Evolutionary conservation across 1,140 invertebrate genomes (phyloP).

Genomic region (Ostrea edulis): DNA sequence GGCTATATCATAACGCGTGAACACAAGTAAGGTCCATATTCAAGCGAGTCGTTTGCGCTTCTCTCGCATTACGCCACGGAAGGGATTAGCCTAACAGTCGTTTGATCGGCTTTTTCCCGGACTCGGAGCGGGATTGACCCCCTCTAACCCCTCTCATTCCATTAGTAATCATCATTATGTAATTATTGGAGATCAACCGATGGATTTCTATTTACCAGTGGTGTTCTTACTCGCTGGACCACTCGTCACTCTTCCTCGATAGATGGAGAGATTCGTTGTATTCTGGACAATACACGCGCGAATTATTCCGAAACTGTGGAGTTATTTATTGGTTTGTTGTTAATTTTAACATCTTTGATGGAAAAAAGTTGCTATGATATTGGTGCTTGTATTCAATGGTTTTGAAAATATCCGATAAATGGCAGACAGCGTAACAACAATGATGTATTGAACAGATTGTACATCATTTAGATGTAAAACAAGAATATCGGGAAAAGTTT

Average conservation of each 20-base stretch:
- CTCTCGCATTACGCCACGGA: neutral
- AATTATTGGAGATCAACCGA: slow-evolving; percentile 29
- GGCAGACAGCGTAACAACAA: neutral
- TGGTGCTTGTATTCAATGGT: neutral
- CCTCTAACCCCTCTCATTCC: neutral
- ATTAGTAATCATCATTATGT: slow-evolving; percentile 13
- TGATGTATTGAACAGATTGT: neutral
- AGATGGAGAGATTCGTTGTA: neutral
- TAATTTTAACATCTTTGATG: neutral
- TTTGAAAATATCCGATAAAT: no score
- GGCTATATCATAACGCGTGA: neutral
- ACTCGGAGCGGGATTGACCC: neutral
- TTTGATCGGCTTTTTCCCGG: slow-evolving; percentile 5
- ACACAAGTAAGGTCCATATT: neutral
- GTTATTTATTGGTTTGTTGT: neutral
- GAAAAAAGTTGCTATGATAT: neutral
- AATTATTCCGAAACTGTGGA: neutral
- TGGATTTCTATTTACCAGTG: neutral
- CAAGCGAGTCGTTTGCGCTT: neutral
- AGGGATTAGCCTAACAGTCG: neutral
- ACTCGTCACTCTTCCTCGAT: neutral
- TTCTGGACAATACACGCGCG: neutral
- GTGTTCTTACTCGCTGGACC: neutral
- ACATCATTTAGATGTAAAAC: neutral
- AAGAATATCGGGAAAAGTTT: neutral